Percentiles rank a stretch among this genome's conserved stretches.
These are phyloP conservation scores for Salvelinus sp. DNA, from an alignment of 2,113 vertebrate genomes.

Conservation along the genomic window DNA sequence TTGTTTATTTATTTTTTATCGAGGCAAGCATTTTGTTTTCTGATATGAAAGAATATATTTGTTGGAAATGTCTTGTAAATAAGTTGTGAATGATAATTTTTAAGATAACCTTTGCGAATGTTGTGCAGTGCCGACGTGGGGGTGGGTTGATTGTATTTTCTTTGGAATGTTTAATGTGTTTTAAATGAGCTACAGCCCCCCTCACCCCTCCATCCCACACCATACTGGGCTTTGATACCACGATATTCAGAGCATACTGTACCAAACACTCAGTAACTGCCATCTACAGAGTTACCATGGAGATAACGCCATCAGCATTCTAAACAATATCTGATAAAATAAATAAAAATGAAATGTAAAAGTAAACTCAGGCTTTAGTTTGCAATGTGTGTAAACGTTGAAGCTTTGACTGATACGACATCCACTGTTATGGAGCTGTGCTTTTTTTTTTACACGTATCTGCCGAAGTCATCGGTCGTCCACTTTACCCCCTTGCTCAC, in stretches of 20 bases:
- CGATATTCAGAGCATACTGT: not conserved
- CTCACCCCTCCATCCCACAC: conserved; percentile 32
- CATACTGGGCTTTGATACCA: conserved; percentile 37
- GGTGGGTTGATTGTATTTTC: conserved; percentile 53
- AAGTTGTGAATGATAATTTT: conserved; percentile 56
- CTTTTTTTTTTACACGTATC: conserved; percentile 15
- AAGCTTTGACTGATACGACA: conserved; percentile 72
- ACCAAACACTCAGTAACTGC: not conserved
- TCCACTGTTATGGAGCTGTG: conserved; percentile 50
- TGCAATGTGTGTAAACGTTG: conserved; percentile 61
- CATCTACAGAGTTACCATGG: conserved; percentile 3
- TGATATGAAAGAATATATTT: conserved; percentile 34
- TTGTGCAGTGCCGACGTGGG: conserved; percentile 44
- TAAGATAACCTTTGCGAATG: conserved; percentile 49
- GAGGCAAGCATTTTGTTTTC: conserved; percentile 19
- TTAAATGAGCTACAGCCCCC: conserved; percentile 21
- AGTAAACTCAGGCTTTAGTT: conserved; percentile 64
- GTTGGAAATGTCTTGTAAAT: conserved; percentile 52
- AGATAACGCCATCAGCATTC: conserved; percentile 40
- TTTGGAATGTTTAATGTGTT: conserved; percentile 62
- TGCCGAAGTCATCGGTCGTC: not conserved
- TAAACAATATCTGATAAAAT: not conserved
- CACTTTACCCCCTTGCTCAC: not conserved
- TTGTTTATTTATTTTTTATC: conserved; percentile 21
- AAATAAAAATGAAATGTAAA: not conserved